Percentiles rank a stretch among this genome's conserved stretches.
Evolutionary conservation across 1,140 invertebrate species (phyloP).

Genomic region (Periplaneta americana): DNA sequence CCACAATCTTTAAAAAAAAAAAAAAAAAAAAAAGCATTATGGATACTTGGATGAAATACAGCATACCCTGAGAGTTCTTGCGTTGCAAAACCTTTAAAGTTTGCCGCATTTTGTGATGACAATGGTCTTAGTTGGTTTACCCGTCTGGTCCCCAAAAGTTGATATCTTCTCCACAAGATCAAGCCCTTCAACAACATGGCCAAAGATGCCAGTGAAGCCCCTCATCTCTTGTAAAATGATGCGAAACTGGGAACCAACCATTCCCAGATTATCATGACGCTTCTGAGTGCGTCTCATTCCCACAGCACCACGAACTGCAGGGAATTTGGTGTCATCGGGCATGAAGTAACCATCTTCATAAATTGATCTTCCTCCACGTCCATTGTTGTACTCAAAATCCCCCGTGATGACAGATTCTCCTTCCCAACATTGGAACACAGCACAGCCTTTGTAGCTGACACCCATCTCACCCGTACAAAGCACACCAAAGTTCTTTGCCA

Average conservation of each 20-base stretch:
- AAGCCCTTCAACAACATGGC: constrained; percentile 72
- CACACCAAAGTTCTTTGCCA: constrained; percentile 83
- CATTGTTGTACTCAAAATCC: constrained; percentile 77
- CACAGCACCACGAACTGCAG: constrained; percentile 68
- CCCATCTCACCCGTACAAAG: constrained; percentile 75
- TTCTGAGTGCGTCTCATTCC: constrained; percentile 79
- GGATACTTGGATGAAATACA: neutral
- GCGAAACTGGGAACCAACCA: constrained; percentile 80
- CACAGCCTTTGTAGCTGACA: constrained; percentile 71
- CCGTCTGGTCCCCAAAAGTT: constrained; percentile 65
- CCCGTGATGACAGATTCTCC: constrained; percentile 74
- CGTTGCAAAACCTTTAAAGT: constrained; percentile 37
- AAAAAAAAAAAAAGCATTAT: neutral
- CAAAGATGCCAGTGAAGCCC: constrained; percentile 78
- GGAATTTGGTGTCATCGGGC: constrained; percentile 73
- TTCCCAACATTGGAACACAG: constrained; percentile 77
- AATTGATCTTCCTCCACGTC: constrained; percentile 69
- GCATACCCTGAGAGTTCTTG: neutral
- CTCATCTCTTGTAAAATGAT: constrained; percentile 75
- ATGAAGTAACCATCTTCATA: constrained; percentile 73
- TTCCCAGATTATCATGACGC: constrained; percentile 69
- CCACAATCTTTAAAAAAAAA: neutral
- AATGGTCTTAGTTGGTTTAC: constrained; percentile 69
- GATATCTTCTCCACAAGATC: constrained; percentile 76
- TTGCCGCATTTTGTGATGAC: constrained; percentile 71